phyloP scores from a whole-genome alignment of 2,888 invertebrate species.

The Drepana falcataria region DNA sequence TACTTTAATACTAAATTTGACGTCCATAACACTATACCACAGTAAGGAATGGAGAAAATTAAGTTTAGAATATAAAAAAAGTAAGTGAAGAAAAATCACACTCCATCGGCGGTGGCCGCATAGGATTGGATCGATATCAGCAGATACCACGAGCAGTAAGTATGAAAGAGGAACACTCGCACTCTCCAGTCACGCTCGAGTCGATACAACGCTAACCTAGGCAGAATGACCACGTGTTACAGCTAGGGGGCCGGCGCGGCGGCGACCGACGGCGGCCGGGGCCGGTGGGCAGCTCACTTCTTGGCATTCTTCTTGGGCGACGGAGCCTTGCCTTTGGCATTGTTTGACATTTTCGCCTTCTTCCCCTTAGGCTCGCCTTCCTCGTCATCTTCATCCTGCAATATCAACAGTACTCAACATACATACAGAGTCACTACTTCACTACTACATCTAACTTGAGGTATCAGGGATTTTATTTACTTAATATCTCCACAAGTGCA shows the following conservation, averaged over 20 bases:
- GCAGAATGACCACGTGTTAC: slow-evolving; percentile 60
- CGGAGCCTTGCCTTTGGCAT: slow-evolving; percentile 83
- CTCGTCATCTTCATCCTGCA: slow-evolving; percentile 84
- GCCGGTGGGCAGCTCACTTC: slow-evolving; percentile 57
- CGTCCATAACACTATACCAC: slow-evolving; percentile 72
- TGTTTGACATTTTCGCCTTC: slow-evolving; percentile 85
- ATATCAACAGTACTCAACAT: slow-evolving; percentile 9
- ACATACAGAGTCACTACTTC: not conserved
- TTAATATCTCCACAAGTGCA: too few relatives aligned
- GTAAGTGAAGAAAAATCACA: slow-evolving; percentile 56
- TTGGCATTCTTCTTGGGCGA: slow-evolving; percentile 85
- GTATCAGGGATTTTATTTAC: too few relatives aligned
- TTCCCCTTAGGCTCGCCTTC: slow-evolving; percentile 89
- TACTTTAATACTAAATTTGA: slow-evolving; percentile 59
- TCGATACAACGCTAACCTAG: slow-evolving; percentile 69
- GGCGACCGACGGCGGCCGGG: slow-evolving; percentile 19
- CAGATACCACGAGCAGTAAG: slow-evolving; percentile 43
- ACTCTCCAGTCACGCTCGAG: slow-evolving; percentile 40
- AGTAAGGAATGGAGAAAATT: slow-evolving; percentile 73
- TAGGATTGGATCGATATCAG: slow-evolving; percentile 31
- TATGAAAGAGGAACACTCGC: slow-evolving; percentile 44
- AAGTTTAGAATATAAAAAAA: slow-evolving; percentile 55
- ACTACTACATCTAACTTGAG: too few relatives aligned
- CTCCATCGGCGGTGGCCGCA: slow-evolving; percentile 39
- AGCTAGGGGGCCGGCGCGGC: slow-evolving; percentile 33